Evolutionary conservation across 2,797 vertebrate genomes (phyloP), one percentile per base, ranked within the genome.

Genomic region (Argya squamiceps): DNA sequence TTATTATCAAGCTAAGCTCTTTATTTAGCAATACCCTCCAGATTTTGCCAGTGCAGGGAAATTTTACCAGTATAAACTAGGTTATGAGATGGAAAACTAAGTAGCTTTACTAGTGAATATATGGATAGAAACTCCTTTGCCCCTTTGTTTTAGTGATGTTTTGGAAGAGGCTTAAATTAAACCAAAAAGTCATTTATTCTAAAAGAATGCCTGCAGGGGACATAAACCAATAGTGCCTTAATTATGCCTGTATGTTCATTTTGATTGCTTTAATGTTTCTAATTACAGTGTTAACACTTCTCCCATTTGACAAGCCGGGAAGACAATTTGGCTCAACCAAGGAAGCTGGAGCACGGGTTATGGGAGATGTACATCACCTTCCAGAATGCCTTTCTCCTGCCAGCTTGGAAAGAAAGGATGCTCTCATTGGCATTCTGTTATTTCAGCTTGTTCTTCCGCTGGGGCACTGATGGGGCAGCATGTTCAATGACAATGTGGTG

Each of bases 241-340:
- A 96, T 97, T 94, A 95, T 73, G 93, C 77, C 59, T 84, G 67
- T 87, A 96, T 90, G 92, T 67, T 96, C 83, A 82, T 93, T 96
- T 94, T 94, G 88, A 96, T 96, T 94, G 90, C 94, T 95, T 96
- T 94, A 97, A 96, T 88, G 86, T 89, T 93, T 94, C 78, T 95
- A 95, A 96, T 95, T 95, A 96, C 78, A 88, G 83, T 88, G 84
- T 69, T 83, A 96, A 96, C 87, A 93, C 91, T 96, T 88, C 63
- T 95, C 53, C 84, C 26, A 5, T 89, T 92, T 89, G 84, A 96
- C 85, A 94, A 95, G 69, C 76, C 13, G 18, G 77, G 74, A 93
- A 93, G 90, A 90, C 63, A 89, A 92, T 94, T 94, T 96, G 89
- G 85, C 89, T 96, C 49, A 87, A 74, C 70, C 85, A 95, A 84